Base-by-base conservation (phyloP, 92 coral and sea anemone species). In the Bergia puertoricense region DNA sequence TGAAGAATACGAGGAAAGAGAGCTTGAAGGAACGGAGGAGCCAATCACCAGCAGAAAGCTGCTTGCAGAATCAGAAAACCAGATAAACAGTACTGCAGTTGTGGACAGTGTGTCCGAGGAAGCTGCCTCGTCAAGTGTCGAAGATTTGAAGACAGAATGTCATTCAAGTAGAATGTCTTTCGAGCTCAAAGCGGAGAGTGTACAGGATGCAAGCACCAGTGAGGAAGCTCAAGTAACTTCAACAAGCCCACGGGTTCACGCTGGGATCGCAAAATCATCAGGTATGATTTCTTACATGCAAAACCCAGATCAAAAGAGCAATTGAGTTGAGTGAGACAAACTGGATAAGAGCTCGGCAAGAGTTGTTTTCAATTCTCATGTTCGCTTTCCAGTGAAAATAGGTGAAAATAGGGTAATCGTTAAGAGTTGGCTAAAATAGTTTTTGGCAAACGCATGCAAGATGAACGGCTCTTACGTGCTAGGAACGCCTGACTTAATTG, bases 211-310 rank as follows among this genome's bases (percentile, higher is more conserved):
- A 9, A 8, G 16, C n/a, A 20, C 74, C 8, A 72, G 43, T 41
- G 76, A 59, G 3, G 86, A 82, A 9, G 18, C 74, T 9, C 56
- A 81, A 16, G 75, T 66, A 42, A 40, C 86, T 6, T 82, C 86
- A 4, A 82, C 76, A 14, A 65, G 76, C 0, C 20, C 76, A 9
- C 20, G 14, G 42, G n/a, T 44, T 66, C 37, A 56, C 30, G 50
- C 38, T 81, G 50, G 11, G 73, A 3, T 48, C 6, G 36, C 8
- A 8, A 66, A 0, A 16, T 81, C 41, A 38, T 11, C 57, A 82
- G 86, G 86, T 82, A 82, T 20, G 30, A 72, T 36, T n/a, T 23
- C 13, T 9, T 66, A 11, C 10, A 30, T 30, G 30, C 30, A 9
- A 57, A 57, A 9, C 66, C 1, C 30, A 6, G 30, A 67, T 67